Evolutionary conservation across 2,797 vertebrate genomes (phyloP), one percentile per base, ranked within the genome.

Genomic region (Aratinga solstitialis): DNA sequence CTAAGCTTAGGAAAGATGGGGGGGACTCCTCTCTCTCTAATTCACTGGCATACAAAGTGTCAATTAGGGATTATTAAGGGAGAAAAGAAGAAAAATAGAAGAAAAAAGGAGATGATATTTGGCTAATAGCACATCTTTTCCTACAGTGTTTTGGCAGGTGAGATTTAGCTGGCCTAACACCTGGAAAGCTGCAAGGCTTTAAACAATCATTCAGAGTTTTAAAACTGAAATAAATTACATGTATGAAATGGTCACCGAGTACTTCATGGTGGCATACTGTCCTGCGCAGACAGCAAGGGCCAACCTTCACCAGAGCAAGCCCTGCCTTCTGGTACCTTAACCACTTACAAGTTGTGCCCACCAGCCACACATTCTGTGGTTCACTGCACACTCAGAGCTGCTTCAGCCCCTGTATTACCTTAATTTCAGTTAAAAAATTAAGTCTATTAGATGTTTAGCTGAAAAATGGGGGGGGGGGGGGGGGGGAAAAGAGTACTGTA

Each of bases 171-270:
- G 5, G 15, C 58, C 42, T 63, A 11, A 5, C 2, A 13, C 11
- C 42, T 42, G 58, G 38, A 66, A 24, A 61, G 72, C 36, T 67
- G 40, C 32, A 23, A 66, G 58, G 53, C 66, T 93, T 47, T 61
- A 8, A 50, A 42, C 38, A 12, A 23, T 15, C 10, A 0, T 18
- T 30, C 32, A 0, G 20, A 65, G 72, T 30, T 91, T 42, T 32
- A 58, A 58, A 61, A 24, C 15, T 10, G 47, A 7, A 34, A 10
- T 4, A 17, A 50, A 30, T 22, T 27, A 2, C 32, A 13, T 2
- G 12, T 45, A 1, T 12, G 65, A 61, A 29, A 22, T 4, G 61
- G 75, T 27, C 61, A 23, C 2, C 0, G 9, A n/a, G 40, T 1
- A 36, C 9, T 26, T 15, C 0, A 4, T 11, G 76, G 66, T 68